Percentiles rank a stretch among this genome's conserved stretches.
Evolutionary conservation across 1,140 invertebrate species (phyloP).

Genomic region (Hycleus phaleratus): DNA sequence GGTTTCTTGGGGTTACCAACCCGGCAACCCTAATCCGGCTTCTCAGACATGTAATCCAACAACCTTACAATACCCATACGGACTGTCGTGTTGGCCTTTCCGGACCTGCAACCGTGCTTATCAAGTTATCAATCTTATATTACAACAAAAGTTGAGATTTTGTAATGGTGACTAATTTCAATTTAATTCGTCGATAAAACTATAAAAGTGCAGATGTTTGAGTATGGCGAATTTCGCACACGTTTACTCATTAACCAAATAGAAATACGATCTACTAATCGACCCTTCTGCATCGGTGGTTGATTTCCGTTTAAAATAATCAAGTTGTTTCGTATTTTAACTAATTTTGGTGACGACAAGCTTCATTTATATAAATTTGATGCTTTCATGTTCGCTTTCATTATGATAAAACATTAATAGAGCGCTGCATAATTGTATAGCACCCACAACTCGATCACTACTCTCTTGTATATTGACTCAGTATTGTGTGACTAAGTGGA

Average conservation of each 20-base stretch:
- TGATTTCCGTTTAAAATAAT: too few species aligned
- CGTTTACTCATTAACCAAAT: constrained; percentile 31
- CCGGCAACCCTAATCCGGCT: constrained; percentile 23
- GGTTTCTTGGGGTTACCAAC: constrained; percentile 23
- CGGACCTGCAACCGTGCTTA: constrained; percentile 8
- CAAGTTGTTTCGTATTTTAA: too few species aligned
- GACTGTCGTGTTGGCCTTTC: neutral
- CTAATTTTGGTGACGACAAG: too few species aligned
- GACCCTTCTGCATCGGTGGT: too few species aligned
- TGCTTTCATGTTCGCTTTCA: constrained; percentile 5
- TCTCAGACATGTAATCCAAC: constrained; percentile 22
- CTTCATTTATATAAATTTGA: neutral
- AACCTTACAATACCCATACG: constrained; percentile 8
- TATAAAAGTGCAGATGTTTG: constrained; percentile 19
- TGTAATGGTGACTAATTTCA: neutral
- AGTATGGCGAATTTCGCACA: constrained; percentile 21
- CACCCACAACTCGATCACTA: constrained; percentile 4
- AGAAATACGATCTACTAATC: constrained; percentile 21
- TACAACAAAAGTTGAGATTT: constrained; percentile 5
- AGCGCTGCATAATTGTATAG: constrained; percentile 6
- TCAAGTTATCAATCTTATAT: constrained; percentile 14
- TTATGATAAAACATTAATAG: constrained; percentile 13
- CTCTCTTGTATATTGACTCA: constrained; percentile 13
- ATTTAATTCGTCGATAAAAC: constrained; percentile 12
- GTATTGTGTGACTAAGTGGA: constrained; percentile 23